A percentile compares a stretch with the other conserved stretches of the same genome.
These are phyloP conservation scores for Trichosurus vulpecula DNA, from an alignment of 2,797 vertebrate genomes.

Conservation along the genomic window DNA sequence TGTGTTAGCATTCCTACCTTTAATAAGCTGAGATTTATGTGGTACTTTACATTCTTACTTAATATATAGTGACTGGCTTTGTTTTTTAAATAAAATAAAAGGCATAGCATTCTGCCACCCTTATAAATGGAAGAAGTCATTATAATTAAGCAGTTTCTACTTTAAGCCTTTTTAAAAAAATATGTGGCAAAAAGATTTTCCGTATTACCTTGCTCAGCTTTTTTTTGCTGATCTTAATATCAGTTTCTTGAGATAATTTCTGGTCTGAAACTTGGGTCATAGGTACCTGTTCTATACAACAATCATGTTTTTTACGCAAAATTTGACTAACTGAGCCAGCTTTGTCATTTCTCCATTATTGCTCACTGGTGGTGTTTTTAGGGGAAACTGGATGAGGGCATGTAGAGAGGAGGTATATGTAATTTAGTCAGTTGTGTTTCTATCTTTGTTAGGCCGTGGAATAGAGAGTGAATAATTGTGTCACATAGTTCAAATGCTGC, in stretches of 20 bases:
- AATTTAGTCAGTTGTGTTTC: neutral
- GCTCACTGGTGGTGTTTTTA: neutral
- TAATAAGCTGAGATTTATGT: neutral
- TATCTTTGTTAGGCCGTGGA: neutral
- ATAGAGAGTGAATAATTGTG: neutral
- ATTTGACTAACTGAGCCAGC: neutral
- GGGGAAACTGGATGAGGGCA: neutral
- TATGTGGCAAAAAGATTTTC: neutral
- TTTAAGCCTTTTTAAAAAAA: neutral
- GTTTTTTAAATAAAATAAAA: neutral
- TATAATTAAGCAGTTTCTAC: neutral
- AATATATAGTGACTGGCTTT: neutral
- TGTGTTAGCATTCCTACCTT: neutral
- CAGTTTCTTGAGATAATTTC: neutral
- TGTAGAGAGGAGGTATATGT: neutral
- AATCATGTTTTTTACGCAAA: neutral
- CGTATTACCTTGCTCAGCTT: neutral
- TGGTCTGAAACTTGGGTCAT: neutral
- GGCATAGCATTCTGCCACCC: neutral
- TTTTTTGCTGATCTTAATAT: neutral
- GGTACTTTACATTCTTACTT: neutral
- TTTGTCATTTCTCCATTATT: neutral
- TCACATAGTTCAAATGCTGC: neutral
- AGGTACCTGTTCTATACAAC: neutral
- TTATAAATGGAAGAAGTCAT: neutral